Base-by-base conservation (phyloP, 1,140 invertebrate genomes). In the Sminthurinus signatus region DNA sequence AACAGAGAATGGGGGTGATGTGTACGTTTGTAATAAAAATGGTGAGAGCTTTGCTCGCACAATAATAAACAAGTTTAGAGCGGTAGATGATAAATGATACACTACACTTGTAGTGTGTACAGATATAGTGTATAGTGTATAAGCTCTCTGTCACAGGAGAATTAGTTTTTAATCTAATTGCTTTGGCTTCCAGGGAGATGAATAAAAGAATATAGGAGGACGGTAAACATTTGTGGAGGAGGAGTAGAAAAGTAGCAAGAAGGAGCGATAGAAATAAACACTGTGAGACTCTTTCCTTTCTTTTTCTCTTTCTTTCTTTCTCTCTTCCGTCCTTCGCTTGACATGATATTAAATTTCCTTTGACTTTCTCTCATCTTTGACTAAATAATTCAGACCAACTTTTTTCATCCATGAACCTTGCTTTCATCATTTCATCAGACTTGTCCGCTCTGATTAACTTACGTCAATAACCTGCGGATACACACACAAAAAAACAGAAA, bases 381-480 rank as follows among this genome's bases (percentile, higher is more conserved):
- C 43, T 60, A 60, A 60, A 60, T 60, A 60, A 60, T 60, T 60
- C 44, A 60, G 43, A 23, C n/a, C n/a, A 32, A 28, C 19, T 17
- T 50, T 48, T 60, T 60, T 60, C 39, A 50, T 59, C 39, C 56
- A 23, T 21, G 32, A 39, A 21, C 31, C n/a, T n/a, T n/a, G n/a
- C 25, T 56, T 56, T 32, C 31, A 56, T 56, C 43, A 23, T 15
- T 27, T 58, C n/a, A n/a, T n/a, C n/a, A n/a, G n/a, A n/a, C n/a
- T n/a, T n/a, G n/a, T n/a, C n/a, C n/a, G n/a, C n/a, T 48, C 31
- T 46, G 43, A 48, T 60, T 60, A 44, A 60, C 29, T 46, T 48
- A 32, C 23, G 28, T 19, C n/a, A 58, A 42, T 46, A 43, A 12
- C 14, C n/a, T 12, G 19, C 3, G 19, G 52, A 21, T 27, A n/a